phyloP scores from a whole-genome alignment of 2,113 vertebrate species.

The Sterna hirundo region DNA sequence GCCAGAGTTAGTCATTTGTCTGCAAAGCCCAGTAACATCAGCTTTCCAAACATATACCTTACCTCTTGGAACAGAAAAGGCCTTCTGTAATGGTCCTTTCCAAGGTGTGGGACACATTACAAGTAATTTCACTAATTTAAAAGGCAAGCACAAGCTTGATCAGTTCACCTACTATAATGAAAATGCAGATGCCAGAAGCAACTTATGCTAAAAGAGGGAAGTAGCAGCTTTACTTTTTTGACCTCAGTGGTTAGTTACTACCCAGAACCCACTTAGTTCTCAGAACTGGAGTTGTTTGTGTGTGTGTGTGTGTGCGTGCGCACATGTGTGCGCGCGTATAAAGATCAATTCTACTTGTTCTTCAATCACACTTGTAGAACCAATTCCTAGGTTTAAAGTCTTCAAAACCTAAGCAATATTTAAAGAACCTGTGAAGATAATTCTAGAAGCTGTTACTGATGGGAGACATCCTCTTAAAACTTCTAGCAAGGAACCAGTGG shows the following conservation, averaged over 20 bases:
- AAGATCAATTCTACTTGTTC: neutral
- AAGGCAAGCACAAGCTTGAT: neutral
- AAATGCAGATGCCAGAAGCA: neutral
- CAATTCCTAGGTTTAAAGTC: neutral
- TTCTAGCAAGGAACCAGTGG: neutral
- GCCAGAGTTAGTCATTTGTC: neutral
- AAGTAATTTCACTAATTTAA: neutral
- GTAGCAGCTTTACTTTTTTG: neutral
- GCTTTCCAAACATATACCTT: neutral
- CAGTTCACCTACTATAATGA: neutral
- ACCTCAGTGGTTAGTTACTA: neutral
- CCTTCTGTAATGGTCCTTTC: neutral
- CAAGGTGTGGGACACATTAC: neutral
- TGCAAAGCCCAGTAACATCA: neutral
- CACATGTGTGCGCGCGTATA: fast-evolving
- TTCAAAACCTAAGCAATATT: neutral
- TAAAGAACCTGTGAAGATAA: neutral
- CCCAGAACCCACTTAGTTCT: neutral
- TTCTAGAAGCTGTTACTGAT: neutral
- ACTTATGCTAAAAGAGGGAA: neutral
- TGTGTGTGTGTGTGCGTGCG: fast-evolving
- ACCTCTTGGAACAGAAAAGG: neutral
- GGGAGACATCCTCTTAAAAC: neutral
- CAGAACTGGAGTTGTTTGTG: neutral
- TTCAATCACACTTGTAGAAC: neutral